Conservation (phyloP, 2,113 vertebrate species). For the Balaeniceps rex region DNA sequence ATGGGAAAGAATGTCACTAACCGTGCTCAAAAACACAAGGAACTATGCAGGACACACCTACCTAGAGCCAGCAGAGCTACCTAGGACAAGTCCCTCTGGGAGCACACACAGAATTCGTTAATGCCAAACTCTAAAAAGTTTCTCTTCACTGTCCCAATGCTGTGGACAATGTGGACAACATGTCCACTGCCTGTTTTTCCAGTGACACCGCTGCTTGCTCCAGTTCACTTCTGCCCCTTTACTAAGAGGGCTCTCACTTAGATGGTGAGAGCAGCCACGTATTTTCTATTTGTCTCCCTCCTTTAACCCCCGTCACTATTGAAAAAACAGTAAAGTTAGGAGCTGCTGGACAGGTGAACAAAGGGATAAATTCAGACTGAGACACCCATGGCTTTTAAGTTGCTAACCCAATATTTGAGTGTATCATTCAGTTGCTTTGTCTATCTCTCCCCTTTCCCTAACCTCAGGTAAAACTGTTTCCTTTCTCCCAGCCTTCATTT, state of each 20-base stretch:
- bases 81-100: neutral
- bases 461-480: neutral
- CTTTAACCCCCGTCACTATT: neutral
- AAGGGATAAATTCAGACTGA: neutral
- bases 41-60: neutral
- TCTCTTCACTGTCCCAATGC: neutral
- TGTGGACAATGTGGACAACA: neutral
- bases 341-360: neutral
- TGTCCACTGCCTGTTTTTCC: neutral
- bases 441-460: neutral
- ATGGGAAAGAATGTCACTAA: neutral
- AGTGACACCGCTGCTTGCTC: neutral
- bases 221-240: neutral
- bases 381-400: neutral
- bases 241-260: neutral
- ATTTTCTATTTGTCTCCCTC: neutral
- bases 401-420: neutral
- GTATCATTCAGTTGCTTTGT: neutral
- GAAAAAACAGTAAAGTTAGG: neutral
- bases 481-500: neutral
- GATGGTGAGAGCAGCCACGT: rapidly evolving
- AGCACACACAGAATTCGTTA: neutral
- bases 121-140: neutral
- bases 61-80: neutral
- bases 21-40: neutral